Percentiles rank a stretch among this genome's conserved stretches.
Conservation (phyloP, 2,888 invertebrate species). For the Resseliella maxima region DNA sequence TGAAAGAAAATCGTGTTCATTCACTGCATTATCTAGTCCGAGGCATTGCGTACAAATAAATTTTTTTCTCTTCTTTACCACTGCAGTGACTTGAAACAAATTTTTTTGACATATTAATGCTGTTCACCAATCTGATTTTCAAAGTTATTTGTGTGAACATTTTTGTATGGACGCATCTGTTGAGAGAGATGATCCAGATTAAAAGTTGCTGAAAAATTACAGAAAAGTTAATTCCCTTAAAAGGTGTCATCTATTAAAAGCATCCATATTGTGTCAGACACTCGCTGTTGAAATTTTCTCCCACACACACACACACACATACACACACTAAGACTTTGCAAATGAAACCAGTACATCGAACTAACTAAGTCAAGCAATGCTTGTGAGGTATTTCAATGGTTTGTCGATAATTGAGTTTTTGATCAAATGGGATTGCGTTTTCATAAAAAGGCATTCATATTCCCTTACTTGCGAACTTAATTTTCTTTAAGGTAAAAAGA, state of each 20-base stretch:
- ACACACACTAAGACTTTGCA: no score
- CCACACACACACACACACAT: neutral
- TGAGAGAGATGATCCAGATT: neutral
- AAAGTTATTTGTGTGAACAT: neutral
- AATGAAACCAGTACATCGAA: no score
- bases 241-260: slow-evolving; percentile 40
- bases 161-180: neutral
- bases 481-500: no score
- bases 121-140: slow-evolving; percentile 10
- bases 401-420: neutral
- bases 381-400: neutral
- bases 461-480: neutral
- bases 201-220: neutral
- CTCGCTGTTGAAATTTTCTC: no score
- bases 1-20: no score
- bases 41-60: no score
- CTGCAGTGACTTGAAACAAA: no score
- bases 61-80: no score
- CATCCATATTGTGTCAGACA: neutral
- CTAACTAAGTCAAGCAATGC: no score
- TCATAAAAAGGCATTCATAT: neutral
- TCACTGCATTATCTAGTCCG: no score
- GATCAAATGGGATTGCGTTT: neutral
- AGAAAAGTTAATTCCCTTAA: slow-evolving; percentile 19
- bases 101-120: slow-evolving; percentile 6